These are phyloP conservation scores for Loris lydekkerianus DNA, from an alignment of 2,797 vertebrate species.

Conservation along the genomic window DNA sequence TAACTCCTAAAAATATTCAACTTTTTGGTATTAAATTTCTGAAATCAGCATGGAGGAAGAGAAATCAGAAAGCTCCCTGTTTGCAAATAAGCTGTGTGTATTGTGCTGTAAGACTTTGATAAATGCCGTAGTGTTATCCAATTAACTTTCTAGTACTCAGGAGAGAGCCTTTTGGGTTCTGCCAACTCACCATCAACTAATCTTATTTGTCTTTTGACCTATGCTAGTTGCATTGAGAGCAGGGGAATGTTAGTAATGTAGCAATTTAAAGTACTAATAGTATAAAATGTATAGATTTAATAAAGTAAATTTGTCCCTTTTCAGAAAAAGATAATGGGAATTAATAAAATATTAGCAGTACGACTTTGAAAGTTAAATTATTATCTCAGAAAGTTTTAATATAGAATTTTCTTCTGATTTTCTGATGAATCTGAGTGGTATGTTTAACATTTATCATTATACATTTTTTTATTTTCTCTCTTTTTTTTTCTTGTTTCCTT, in stretches of 20 bases:
- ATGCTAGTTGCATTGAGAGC: constrained; percentile 40
- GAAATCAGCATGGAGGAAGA: constrained; percentile 21
- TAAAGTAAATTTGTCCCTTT: not conserved
- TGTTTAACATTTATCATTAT: not conserved
- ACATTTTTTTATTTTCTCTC: not conserved
- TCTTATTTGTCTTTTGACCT: constrained; percentile 80
- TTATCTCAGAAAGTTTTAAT: constrained; percentile 4
- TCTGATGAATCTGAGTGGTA: not conserved
- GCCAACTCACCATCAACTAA: constrained; percentile 61
- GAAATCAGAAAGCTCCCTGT: not conserved
- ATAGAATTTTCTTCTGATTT: not conserved
- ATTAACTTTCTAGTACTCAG: constrained; percentile 76
- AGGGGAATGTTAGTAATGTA: constrained; percentile 18
- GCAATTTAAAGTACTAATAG: constrained; percentile 55
- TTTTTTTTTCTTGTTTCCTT: too few relatives aligned
- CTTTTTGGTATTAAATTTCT: not conserved
- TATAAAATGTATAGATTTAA: constrained; percentile 23
- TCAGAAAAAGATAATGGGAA: constrained; percentile 33
- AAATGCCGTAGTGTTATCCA: constrained; percentile 64
- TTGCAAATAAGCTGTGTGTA: constrained; percentile 41
- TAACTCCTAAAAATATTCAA: not conserved
- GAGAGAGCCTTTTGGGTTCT: constrained; percentile 47
- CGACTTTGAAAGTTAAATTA: constrained; percentile 18
- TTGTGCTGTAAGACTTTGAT: constrained; percentile 65
- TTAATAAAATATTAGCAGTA: constrained; percentile 26